These are phyloP conservation scores for Periphyllus acericola DNA, from an alignment of 2,888 invertebrate genomes.

Conservation along the genomic window DNA sequence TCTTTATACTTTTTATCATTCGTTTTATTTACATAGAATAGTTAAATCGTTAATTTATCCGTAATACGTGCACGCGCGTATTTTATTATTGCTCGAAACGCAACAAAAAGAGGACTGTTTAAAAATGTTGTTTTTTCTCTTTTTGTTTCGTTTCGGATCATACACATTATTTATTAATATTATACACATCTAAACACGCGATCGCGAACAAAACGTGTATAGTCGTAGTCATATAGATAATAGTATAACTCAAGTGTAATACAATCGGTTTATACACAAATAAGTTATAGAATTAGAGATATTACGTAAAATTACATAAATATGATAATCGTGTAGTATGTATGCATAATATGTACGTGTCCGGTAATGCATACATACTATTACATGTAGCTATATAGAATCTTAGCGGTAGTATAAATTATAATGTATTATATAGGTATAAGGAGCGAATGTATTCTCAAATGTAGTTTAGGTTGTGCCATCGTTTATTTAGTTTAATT, in stretches of 20 bases:
- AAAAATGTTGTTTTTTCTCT: slow-evolving; percentile 43
- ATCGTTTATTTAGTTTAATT: slow-evolving; percentile 42
- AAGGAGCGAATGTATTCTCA: slow-evolving; percentile 14
- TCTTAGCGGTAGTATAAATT: not conserved
- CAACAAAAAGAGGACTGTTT: slow-evolving; percentile 60
- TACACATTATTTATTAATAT: not conserved
- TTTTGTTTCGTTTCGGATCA: slow-evolving; percentile 54
- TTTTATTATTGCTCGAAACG: slow-evolving; percentile 14
- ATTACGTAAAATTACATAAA: too few species aligned
- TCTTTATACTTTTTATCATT: not conserved
- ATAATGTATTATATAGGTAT: not conserved
- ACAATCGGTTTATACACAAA: not conserved
- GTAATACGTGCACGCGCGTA: not conserved
- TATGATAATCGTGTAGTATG: too few species aligned
- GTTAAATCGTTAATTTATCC: not conserved
- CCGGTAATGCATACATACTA: not conserved
- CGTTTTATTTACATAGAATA: not conserved
- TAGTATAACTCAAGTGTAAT: not conserved
- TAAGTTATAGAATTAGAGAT: not conserved
- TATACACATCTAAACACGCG: not conserved
- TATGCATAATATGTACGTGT: too few species aligned
- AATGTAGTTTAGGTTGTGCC: slow-evolving; percentile 54
- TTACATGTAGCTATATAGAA: not conserved
- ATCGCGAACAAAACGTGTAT: slow-evolving; percentile 29
- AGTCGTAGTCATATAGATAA: not conserved